Evolutionary conservation across 1,140 invertebrate species (phyloP), one percentile per base, ranked within the genome.

Genomic region (Drosophila sp.): DNA sequence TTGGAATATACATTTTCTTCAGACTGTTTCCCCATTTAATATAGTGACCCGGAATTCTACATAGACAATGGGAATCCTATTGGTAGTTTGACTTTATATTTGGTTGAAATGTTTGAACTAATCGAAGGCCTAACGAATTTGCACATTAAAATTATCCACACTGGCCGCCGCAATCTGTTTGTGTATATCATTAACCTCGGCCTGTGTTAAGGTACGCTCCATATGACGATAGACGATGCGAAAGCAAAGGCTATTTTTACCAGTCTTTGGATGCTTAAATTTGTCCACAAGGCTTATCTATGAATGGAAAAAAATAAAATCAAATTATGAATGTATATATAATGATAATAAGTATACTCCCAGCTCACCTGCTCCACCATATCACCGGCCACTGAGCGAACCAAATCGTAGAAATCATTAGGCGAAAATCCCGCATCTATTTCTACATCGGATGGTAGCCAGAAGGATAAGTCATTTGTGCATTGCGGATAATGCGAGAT

Each of bases 381-480:
- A 92, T 99, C 97, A 4, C 97, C 97, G 4, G 96, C 98, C 67
- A 98, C 92, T 72, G 95, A 94, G 78, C 98, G 94, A 0, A 97
- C 98, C 47, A 99, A 86, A 90, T 99, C 98, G 93, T 98, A 99
- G 92, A 99, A 99, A 93, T 99, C 97, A 92, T 98, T 98, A 11
- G 94, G 93, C 11, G 94, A 94, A 92, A 95, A 99, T 8, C 90
- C 90, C 32, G 92, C 89, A 55, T 93, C 92, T n/a, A 93, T 71
- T 5, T 92, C 92, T 0, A 91, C 66, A 64, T 94, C 92, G 10
- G 94, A 75, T 0, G 98, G 97, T 25, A 99, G 92, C 98, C 98
- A 99, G 92, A 99, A 99, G 65, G 98, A 99, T 8, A 99, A 94
- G 91, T 99, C 98, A 93, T 98, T 98, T 27, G 86, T 93, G 90